These are phyloP conservation scores for Chelonus insularis DNA, from an alignment of 1,140 invertebrate species.

Conservation along the genomic window DNA sequence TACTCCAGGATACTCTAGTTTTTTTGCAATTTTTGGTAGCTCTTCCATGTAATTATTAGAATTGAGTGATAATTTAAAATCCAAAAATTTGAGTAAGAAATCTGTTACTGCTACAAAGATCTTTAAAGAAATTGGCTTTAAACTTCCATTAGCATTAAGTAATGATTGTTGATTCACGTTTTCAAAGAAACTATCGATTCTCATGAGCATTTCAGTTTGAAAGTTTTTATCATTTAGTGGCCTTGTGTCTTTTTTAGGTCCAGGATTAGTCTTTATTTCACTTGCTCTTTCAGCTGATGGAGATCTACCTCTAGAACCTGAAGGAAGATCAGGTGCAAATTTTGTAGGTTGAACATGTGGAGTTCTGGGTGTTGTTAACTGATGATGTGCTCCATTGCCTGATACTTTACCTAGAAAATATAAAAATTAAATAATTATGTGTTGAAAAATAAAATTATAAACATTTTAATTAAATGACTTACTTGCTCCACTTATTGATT, in stretches of 20 bases:
- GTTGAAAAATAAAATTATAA: constrained; percentile 8
- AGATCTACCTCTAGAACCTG: constrained; percentile 34
- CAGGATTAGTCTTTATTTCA: constrained; percentile 32
- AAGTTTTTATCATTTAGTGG: constrained; percentile 48
- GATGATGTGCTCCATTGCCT: constrained; percentile 12
- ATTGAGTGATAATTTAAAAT: constrained; percentile 41
- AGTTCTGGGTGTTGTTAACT: constrained; percentile 20
- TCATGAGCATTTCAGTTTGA: constrained; percentile 43
- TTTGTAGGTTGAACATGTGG: background rate
- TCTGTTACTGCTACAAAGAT: constrained; percentile 48
- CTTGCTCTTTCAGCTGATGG: constrained; percentile 44
- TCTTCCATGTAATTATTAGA: constrained; percentile 49
- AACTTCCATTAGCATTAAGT: constrained; percentile 46
- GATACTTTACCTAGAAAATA: constrained; percentile 32
- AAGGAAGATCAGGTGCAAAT: constrained; percentile 3
- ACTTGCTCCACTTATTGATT: constrained; percentile 31
- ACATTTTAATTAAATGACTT: constrained; percentile 6
- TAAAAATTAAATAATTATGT: background rate
- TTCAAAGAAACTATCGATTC: constrained; percentile 47
- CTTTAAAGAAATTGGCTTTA: constrained; percentile 50
- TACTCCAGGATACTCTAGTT: constrained; percentile 62
- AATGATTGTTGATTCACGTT: constrained; percentile 33
- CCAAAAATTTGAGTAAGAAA: constrained; percentile 39
- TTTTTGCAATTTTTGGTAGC: constrained; percentile 60
- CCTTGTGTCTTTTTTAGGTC: constrained; percentile 46